phyloP scores from a whole-genome alignment of 1,140 invertebrate species.

The Cyclina sinensis region DNA sequence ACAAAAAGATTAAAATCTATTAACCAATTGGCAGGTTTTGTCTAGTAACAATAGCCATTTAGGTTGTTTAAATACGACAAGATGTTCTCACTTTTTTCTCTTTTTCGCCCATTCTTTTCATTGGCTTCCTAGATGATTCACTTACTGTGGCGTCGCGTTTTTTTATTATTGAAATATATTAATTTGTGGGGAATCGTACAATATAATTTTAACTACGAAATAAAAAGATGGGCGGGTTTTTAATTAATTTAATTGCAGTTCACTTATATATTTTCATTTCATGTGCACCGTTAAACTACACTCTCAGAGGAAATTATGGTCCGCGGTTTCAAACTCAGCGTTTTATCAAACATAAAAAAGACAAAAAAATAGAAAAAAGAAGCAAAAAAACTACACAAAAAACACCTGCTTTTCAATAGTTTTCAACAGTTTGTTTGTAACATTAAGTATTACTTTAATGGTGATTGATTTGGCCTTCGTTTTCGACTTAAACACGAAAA shows the following conservation, averaged over 20 bases:
- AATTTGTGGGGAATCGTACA: too few species aligned
- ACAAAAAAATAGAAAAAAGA: too few species aligned
- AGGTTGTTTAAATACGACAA: constrained; percentile 37
- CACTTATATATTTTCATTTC: too few species aligned
- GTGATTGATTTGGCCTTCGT: not conserved
- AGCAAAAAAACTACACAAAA: too few species aligned
- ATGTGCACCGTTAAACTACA: too few species aligned
- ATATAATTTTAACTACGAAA: too few species aligned
- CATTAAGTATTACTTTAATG: not conserved
- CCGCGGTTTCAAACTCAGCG: not conserved
- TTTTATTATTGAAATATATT: too few species aligned
- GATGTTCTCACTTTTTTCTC: constrained; percentile 15
- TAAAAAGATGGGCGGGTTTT: too few species aligned
- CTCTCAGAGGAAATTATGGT: too few species aligned
- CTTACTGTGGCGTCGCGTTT: too few species aligned
- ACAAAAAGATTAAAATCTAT: constrained; percentile 35
- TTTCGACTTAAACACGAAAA: constrained; percentile 4
- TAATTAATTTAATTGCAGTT: too few species aligned
- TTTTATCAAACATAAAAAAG: not conserved
- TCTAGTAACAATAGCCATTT: not conserved
- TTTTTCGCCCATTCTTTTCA: constrained; percentile 1
- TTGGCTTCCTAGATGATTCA: not conserved
- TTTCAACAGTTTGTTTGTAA: not conserved
- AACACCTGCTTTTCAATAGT: not conserved
- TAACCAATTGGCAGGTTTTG: constrained; percentile 22